Evolutionary conservation across 2,113 vertebrate species (phyloP).

Genomic region (Ia io): DNA sequence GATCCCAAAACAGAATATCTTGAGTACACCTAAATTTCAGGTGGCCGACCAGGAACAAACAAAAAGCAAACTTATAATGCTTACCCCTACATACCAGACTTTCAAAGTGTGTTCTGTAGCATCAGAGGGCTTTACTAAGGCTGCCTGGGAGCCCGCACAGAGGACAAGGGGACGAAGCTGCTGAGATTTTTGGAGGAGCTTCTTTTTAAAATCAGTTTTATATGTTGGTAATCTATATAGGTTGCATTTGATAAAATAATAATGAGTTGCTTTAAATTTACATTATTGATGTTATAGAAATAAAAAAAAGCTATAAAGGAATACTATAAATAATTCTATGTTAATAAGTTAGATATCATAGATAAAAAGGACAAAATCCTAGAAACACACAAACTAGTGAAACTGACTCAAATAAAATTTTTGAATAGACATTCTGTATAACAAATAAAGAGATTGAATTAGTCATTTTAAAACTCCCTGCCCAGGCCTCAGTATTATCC

Average conservation of each 20-base stretch:
- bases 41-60: background rate
- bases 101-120: background rate
- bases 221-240: background rate
- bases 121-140: background rate
- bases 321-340: background rate
- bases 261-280: background rate
- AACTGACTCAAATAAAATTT: background rate
- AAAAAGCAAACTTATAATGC: background rate
- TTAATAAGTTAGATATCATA: background rate
- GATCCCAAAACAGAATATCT: background rate
- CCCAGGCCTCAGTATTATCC: background rate
- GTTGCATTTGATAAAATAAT: background rate
- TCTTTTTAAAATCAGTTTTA: background rate
- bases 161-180: background rate
- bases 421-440: background rate
- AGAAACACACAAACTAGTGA: background rate
- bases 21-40: background rate
- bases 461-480: background rate
- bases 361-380: background rate
- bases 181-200: background rate
- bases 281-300: background rate
- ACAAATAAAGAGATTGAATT: background rate
- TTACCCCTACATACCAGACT: background rate
- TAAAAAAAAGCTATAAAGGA: background rate
- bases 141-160: background rate